These are phyloP conservation scores for Plodia interpunctella DNA, from an alignment of 1,140 invertebrate genomes.

Conservation along the genomic window DNA sequence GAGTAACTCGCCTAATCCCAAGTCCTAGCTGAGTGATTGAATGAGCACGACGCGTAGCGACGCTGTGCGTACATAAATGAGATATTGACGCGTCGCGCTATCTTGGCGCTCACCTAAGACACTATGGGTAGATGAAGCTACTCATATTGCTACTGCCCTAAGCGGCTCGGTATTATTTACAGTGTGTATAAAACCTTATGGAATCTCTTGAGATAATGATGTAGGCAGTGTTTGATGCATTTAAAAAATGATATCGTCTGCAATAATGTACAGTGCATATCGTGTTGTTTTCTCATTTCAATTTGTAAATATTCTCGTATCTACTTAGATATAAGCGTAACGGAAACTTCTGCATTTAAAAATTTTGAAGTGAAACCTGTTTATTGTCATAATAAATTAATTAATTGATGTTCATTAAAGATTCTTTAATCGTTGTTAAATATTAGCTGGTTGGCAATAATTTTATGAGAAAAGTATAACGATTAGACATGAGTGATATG, in stretches of 20 bases:
- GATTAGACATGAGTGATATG: constrained; percentile 52
- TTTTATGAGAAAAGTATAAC: constrained; percentile 55
- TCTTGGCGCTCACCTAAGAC: background rate
- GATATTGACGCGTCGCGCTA: too few relatives aligned
- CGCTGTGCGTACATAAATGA: too few relatives aligned
- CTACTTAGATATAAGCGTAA: constrained; percentile 25
- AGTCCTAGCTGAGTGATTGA: too few relatives aligned
- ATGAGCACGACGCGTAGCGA: too few relatives aligned
- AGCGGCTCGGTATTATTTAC: constrained; percentile 8
- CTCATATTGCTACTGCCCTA: background rate
- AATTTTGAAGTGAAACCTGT: constrained; percentile 27
- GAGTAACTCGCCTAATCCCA: too few relatives aligned
- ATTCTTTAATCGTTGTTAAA: constrained; percentile 55
- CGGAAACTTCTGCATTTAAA: constrained; percentile 49
- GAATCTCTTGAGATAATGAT: constrained; percentile 10
- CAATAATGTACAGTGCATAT: constrained; percentile 63
- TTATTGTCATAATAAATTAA: constrained; percentile 40
- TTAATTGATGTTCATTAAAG: constrained; percentile 41
- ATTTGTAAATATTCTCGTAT: constrained; percentile 65
- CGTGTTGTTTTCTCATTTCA: constrained; percentile 38
- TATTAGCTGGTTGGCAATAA: constrained; percentile 67
- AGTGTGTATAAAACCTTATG: background rate
- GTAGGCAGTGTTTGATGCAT: constrained; percentile 17
- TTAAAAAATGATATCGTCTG: constrained; percentile 20
- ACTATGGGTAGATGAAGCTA: constrained; percentile 13